Conservation (phyloP, 1,140 invertebrate species). For the Anastrepha obliqua region DNA sequence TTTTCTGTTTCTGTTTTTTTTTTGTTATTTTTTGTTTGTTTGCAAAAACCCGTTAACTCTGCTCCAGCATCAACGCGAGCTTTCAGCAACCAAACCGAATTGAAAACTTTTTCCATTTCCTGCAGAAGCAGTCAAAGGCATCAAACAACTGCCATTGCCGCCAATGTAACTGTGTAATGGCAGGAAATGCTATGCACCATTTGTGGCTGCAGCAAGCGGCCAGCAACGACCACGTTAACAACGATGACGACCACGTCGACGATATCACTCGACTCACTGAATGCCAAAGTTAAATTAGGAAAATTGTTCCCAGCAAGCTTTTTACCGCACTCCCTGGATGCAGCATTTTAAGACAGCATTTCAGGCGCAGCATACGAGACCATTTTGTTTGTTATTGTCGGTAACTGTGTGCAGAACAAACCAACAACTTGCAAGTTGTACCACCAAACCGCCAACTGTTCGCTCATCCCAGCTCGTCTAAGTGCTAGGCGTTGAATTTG, state of each 20-base stretch:
- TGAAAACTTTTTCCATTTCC: constrained; percentile 51
- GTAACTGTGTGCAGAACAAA: background rate
- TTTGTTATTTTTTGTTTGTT: no score
- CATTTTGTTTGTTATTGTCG: background rate
- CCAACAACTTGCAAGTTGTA: background rate
- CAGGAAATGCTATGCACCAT: background rate
- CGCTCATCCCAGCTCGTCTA: background rate
- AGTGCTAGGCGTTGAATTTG: background rate
- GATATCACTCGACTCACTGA: constrained; percentile 9
- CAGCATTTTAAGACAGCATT: background rate
- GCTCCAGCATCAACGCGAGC: constrained; percentile 7
- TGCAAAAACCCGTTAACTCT: background rate
- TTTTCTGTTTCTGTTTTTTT: background rate
- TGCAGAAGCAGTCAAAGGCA: constrained; percentile 32
- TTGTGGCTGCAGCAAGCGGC: background rate
- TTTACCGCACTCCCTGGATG: background rate
- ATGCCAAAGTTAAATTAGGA: constrained; percentile 46
- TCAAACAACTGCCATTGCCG: background rate
- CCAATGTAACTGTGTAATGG: constrained; percentile 14
- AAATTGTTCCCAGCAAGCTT: constrained; percentile 44
- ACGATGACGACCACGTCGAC: constrained; percentile 4
- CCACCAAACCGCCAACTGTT: background rate
- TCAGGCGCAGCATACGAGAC: background rate
- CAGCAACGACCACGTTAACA: background rate
- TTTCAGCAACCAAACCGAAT: constrained; percentile 11